phyloP scores from a whole-genome alignment of 2,797 vertebrate genomes.

The Sebastes minor region DNA sequence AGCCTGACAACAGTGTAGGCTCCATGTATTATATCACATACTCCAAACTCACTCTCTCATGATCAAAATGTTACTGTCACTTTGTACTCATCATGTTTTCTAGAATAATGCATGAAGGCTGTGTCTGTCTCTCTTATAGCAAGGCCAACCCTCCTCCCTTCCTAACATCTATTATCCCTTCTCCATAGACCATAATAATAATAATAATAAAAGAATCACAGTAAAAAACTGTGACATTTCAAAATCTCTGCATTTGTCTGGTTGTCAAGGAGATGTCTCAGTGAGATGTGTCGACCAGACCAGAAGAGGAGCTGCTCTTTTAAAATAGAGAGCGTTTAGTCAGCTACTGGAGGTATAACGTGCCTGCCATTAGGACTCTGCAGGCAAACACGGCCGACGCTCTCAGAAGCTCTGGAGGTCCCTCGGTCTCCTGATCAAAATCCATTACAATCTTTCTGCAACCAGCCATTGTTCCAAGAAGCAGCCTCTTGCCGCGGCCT shows the following conservation, averaged over 20 bases:
- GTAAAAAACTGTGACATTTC: conserved; percentile 77
- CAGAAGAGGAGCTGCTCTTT: conserved; percentile 66
- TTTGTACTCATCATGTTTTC: conserved; percentile 11
- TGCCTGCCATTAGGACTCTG: conserved; percentile 66
- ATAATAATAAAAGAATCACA: conserved; percentile 74
- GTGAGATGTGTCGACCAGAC: conserved; percentile 59
- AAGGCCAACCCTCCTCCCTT: conserved; percentile 25
- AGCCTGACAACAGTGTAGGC: background rate
- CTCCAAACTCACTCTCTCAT: background rate
- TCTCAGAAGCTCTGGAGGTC: conserved; percentile 25
- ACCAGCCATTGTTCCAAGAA: conserved; percentile 23
- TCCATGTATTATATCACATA: background rate
- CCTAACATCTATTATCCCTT: conserved; percentile 57
- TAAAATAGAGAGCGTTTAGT: conserved; percentile 62
- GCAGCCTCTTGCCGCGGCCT: background rate
- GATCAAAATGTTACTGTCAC: conserved; percentile 2
- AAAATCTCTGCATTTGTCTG: conserved; percentile 68
- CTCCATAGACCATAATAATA: conserved; percentile 62
- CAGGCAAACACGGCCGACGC: conserved; percentile 45
- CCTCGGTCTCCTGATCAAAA: conserved; percentile 48
- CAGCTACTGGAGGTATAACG: conserved; percentile 63
- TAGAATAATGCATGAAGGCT: conserved; percentile 10
- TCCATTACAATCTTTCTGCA: conserved; percentile 22
- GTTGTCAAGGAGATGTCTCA: conserved; percentile 79
- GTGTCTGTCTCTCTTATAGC: conserved; percentile 14